Conservation (phyloP, 2,888 invertebrate genomes). For the Macrosoma leucophasiata region DNA sequence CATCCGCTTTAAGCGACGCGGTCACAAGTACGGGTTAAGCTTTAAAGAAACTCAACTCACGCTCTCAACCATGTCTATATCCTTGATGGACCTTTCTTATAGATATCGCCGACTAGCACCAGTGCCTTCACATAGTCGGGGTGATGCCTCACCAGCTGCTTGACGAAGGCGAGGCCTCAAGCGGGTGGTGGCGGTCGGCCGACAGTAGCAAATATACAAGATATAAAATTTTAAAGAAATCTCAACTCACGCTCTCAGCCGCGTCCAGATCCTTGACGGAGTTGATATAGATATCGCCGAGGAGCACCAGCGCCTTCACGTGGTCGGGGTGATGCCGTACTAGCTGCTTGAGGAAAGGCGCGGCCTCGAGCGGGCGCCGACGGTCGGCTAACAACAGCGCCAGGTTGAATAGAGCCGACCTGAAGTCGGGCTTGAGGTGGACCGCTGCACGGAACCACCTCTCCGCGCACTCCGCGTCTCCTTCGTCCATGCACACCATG, state of each 20-base stretch:
- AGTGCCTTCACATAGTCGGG: slow-evolving; percentile 96
- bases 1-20: too few species aligned
- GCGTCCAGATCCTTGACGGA: slow-evolving; percentile 95
- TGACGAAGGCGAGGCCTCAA: background rate
- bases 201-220: too few species aligned
- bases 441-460: slow-evolving; percentile 93
- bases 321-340: slow-evolving; percentile 95
- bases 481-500: slow-evolving; percentile 97
- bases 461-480: slow-evolving; percentile 91
- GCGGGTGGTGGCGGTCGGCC: background rate
- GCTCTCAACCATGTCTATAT: slow-evolving; percentile 94
- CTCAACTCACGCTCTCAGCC: slow-evolving; percentile 88
- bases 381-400: slow-evolving; percentile 93
- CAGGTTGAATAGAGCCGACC: slow-evolving; percentile 95
- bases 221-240: background rate
- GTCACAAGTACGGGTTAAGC: too few species aligned
- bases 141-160: slow-evolving; percentile 80
- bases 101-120: slow-evolving; percentile 95
- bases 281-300: slow-evolving; percentile 97
- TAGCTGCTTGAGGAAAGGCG: slow-evolving; percentile 92
- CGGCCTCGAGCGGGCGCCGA: slow-evolving; percentile 91
- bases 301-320: slow-evolving; percentile 92
- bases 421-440: slow-evolving; percentile 90
- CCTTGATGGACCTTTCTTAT: slow-evolving; percentile 96
- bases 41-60: too few species aligned